Evolutionary conservation across 2,113 vertebrate genomes (phyloP).

Genomic region (Hydropotes inermis): DNA sequence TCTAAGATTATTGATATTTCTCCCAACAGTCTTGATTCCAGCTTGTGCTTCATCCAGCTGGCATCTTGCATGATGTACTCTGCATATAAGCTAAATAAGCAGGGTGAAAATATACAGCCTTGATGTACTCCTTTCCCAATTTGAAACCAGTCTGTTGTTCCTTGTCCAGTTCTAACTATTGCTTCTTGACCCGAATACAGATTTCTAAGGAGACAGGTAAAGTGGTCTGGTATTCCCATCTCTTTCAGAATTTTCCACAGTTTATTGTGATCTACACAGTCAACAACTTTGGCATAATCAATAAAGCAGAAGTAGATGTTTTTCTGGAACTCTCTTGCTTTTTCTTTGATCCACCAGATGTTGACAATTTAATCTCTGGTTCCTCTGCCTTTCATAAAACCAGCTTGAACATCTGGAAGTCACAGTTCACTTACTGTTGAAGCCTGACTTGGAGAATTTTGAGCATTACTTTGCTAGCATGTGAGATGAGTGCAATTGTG

Average conservation of each 20-base stretch:
- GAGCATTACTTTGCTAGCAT: not conserved
- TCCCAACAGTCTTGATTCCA: not conserved
- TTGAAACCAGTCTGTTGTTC: not conserved
- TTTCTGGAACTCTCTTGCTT: not conserved
- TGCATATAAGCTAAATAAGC: not conserved
- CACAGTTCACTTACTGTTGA: not conserved
- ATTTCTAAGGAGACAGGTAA: not conserved
- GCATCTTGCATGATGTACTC: not conserved
- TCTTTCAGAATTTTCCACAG: not conserved
- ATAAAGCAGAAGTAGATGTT: not conserved
- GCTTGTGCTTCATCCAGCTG: not conserved
- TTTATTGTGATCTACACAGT: not conserved
- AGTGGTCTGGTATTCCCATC: not conserved
- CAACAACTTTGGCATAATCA: not conserved
- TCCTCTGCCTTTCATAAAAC: not conserved
- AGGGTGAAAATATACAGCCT: not conserved
- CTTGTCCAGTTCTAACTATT: not conserved
- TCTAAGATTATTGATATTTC: not conserved
- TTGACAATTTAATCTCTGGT: not conserved
- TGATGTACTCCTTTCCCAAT: not conserved
- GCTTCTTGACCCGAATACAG: not conserved
- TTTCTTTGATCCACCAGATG: not conserved
- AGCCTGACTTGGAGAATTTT: not conserved
- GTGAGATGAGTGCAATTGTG: not conserved
- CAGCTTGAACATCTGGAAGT: not conserved